phyloP scores from a whole-genome alignment of 2,888 invertebrate genomes.

The Drosophila longiperda region DNA sequence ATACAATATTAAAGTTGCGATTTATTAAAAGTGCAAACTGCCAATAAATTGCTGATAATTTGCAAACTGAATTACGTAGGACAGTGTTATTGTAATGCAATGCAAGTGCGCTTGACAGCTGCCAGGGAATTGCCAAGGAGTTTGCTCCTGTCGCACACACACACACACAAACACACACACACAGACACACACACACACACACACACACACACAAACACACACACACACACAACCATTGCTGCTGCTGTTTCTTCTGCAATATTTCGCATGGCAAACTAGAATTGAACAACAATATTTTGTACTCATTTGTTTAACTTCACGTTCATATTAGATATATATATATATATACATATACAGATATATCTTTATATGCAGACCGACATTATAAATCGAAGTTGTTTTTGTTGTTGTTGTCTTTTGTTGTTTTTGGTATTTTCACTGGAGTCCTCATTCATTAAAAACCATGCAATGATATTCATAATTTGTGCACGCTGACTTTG shows the following conservation, averaged over 20 bases:
- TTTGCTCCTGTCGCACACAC: conserved; percentile 56
- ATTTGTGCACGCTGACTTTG: conserved; percentile 52
- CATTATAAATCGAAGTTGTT: conserved; percentile 38
- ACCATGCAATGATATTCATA: conserved; percentile 61
- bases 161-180: background rate
- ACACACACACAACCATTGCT: conserved; percentile 20
- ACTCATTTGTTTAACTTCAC: conserved; percentile 33
- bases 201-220: conserved; percentile 38
- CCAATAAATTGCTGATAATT: background rate
- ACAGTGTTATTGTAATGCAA: conserved; percentile 45
- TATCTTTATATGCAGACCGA: conserved; percentile 24
- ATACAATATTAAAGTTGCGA: too few relatives aligned
- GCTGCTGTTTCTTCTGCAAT: background rate
- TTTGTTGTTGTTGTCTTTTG: conserved; percentile 4
- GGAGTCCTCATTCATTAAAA: conserved; percentile 53
- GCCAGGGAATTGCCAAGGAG: conserved; percentile 56
- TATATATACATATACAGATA: too few relatives aligned
- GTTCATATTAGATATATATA: conserved; percentile 20
- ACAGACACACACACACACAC: conserved; percentile 21
- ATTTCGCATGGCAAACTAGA: conserved; percentile 6
- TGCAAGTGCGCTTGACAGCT: conserved; percentile 51
- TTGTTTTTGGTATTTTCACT: conserved; percentile 39
- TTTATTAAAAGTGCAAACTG: background rate
- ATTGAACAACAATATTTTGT: conserved; percentile 9
- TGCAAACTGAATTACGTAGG: conserved; percentile 8